These are phyloP conservation scores for Aradus depressus DNA, from an alignment of 2,888 invertebrate species.

Conservation along the genomic window DNA sequence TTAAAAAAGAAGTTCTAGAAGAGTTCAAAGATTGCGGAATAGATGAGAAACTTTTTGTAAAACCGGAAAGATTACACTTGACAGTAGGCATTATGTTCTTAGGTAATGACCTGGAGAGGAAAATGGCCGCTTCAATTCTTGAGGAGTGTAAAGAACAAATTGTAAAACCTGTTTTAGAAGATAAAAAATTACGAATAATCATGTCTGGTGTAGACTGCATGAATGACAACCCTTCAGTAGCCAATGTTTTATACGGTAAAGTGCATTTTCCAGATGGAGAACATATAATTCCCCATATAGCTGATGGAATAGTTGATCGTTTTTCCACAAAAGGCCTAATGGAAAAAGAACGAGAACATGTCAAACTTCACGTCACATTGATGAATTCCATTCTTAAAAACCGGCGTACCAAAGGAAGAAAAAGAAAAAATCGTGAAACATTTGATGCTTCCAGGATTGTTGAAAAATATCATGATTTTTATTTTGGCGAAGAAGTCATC, in stretches of 20 bases:
- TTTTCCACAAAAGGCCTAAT: constrained; percentile 52
- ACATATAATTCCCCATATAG: constrained; percentile 50
- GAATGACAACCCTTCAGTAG: constrained; percentile 82
- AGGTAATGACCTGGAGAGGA: too few species aligned
- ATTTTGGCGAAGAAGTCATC: constrained; percentile 58
- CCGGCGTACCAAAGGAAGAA: constrained; percentile 30
- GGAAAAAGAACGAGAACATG: constrained; percentile 43
- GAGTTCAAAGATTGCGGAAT: too few species aligned
- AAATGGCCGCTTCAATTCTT: too few species aligned
- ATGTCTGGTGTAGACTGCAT: constrained; percentile 73
- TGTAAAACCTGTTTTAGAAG: constrained; percentile 38
- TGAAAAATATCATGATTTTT: constrained; percentile 47
- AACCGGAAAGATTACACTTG: too few species aligned
- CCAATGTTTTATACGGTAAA: constrained; percentile 68
- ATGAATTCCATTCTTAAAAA: constrained; percentile 59
- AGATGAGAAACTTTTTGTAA: too few species aligned
- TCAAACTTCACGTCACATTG: constrained; percentile 79
- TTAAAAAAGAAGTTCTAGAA: too few species aligned
- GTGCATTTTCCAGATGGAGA: constrained; percentile 42
- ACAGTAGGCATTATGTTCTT: too few species aligned
- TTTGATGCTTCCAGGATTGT: constrained; percentile 59
- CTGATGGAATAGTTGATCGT: constrained; percentile 47
- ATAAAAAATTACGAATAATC: constrained; percentile 44
- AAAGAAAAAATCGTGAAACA: constrained; percentile 36
- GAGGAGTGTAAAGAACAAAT: too few species aligned